Percentiles rank a stretch among this genome's conserved stretches.
Conservation (phyloP, 2,888 invertebrate genomes). For the Aplocera efformata region DNA sequence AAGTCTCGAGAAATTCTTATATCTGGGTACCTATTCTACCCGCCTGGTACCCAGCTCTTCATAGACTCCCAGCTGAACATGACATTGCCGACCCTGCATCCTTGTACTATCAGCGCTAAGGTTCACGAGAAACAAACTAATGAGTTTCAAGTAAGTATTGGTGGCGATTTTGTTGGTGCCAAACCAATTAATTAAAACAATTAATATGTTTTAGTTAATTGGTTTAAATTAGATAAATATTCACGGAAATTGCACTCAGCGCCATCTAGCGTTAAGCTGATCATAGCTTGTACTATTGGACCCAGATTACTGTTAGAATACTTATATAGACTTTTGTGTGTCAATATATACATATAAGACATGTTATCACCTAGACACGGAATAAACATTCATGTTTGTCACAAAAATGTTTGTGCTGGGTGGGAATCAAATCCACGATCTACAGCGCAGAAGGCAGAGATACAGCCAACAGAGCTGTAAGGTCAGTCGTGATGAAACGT, state of each 20-base stretch:
- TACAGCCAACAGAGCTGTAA: neutral
- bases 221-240: neutral
- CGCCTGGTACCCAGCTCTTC: conserved; percentile 83
- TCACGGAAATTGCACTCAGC: too few species aligned
- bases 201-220: too few species aligned
- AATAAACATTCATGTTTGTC: too few species aligned
- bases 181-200: too few species aligned
- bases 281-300: too few species aligned
- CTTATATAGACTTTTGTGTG: neutral
- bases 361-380: too few species aligned
- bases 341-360: neutral
- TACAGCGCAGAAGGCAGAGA: neutral
- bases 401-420: conserved; percentile 4
- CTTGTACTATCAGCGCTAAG: conserved; percentile 83
- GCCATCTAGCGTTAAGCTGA: too few species aligned
- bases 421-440: conserved; percentile 18
- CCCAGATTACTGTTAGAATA: too few species aligned
- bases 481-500: neutral
- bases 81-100: conserved; percentile 86
- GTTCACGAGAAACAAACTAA: conserved; percentile 84
- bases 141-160: conserved; percentile 83
- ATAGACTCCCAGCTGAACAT: conserved; percentile 86
- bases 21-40: conserved; percentile 79
- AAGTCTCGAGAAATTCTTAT: conserved; percentile 61
- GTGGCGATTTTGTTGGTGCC: neutral